Base-by-base conservation (phyloP, 2,113 vertebrate species). In the Dicerorhinus sumatrensis region DNA sequence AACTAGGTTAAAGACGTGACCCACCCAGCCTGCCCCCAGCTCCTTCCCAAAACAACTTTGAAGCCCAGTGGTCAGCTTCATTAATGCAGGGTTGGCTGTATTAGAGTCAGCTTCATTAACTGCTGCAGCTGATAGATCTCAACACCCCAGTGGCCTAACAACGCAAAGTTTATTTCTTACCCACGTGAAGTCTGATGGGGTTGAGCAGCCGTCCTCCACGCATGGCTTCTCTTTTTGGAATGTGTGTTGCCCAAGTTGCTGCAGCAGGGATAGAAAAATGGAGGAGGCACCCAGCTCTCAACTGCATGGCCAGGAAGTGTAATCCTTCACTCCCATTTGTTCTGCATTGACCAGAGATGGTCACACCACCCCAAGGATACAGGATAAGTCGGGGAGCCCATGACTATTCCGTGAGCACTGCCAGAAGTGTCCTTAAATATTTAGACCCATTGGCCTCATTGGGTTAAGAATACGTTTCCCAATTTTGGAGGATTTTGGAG, bases 401-500 rank as follows among this genome's bases (percentile, higher is more conserved):
- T 1, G 1, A n/a, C 27, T 27, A 12, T 60, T n/a, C 10, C 0
- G 1, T 29, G 56, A 48, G 18, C 33, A 36, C 3, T 48, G n/a
- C 39, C 25, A 12, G 42, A 83, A 29, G 6, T n/a, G 23, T 51
- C n/a, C 42, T 75, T 29, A 33, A 25, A 8, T 79, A 54, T 25
- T n/a, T 51, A 67, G 48, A 23, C 16, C 33, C n/a, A 9, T 8
- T 82, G 79, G 63, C 42, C 8, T 85, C 69, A 79, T 6, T 85
- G 39, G 25, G n/a, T 58, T 48, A 73, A 48, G 36, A 33, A 9
- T 33, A 5, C 58, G 25, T 87, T 58, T 65, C 69, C 70, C 42
- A 42, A 42, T 42, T 42, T 42, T 42, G 42, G 42, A 42, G 42
- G 42, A 42, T 42, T 42, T 42, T 42, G 42, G 42, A 42, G 42